Evolutionary conservation across 2,888 invertebrate genomes (phyloP).

Genomic region (Lamellibrachia columna): DNA sequence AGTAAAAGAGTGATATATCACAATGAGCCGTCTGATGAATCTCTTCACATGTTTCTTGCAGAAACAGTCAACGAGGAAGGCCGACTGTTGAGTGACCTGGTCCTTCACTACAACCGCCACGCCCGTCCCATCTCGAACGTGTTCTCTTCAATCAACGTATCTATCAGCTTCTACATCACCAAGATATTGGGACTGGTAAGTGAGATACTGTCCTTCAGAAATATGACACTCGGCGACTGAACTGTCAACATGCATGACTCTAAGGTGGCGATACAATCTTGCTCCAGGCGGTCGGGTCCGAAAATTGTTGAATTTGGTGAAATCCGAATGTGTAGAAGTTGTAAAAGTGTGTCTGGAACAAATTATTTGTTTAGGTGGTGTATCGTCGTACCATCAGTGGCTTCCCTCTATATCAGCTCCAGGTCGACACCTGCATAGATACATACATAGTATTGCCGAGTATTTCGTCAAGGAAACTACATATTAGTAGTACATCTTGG

Average conservation of each 20-base stretch:
- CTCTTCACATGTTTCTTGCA: constrained; percentile 25
- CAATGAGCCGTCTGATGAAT: constrained; percentile 20
- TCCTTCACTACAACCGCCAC: constrained; percentile 40
- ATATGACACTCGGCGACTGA: not conserved
- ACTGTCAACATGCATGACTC: not conserved
- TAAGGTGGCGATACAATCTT: not conserved
- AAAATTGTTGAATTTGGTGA: not conserved
- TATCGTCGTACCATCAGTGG: not conserved
- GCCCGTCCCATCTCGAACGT: constrained; percentile 41
- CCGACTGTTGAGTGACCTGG: constrained; percentile 31
- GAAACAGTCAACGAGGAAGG: constrained; percentile 37
- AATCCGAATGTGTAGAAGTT: not conserved
- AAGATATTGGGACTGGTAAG: constrained; percentile 42
- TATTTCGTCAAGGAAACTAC: too few species aligned
- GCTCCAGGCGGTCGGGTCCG: not conserved
- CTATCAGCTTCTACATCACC: constrained; percentile 44
- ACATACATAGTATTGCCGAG: not conserved
- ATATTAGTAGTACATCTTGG: too few species aligned
- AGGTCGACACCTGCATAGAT: not conserved
- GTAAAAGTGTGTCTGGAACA: not conserved
- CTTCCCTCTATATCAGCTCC: not conserved
- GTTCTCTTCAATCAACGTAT: constrained; percentile 38
- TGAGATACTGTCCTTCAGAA: not conserved
- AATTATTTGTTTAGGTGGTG: not conserved
- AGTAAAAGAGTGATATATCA: too few species aligned